phyloP scores from a whole-genome alignment of 2,113 vertebrate species.

The Oryzias curvinotus region DNA sequence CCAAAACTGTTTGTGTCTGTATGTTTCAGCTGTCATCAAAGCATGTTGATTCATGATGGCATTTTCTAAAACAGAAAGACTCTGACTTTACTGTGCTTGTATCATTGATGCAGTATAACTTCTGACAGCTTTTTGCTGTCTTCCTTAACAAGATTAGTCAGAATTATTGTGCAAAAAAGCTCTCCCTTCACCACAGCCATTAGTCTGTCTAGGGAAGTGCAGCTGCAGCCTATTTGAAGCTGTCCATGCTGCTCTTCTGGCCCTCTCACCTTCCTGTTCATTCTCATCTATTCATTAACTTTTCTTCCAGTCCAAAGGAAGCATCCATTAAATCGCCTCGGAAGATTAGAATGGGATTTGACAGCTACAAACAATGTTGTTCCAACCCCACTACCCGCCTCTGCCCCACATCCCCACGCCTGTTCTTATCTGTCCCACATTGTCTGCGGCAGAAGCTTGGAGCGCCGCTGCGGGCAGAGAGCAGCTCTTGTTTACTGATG shows the following conservation, averaged over 20 bases:
- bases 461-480: conserved; percentile 46
- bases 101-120: conserved; percentile 59
- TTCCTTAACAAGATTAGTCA: conserved; percentile 50
- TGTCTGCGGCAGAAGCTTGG: conserved; percentile 48
- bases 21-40: conserved; percentile 3
- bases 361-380: conserved; percentile 67
- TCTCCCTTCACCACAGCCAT: conserved; percentile 34
- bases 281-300: conserved; percentile 51
- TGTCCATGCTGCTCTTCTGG: conserved; percentile 25
- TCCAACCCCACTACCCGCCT: conserved; percentile 29
- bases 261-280: conserved; percentile 61
- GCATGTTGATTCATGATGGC: conserved; percentile 51
- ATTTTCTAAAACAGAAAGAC: conserved; percentile 48
- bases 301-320: conserved; percentile 43
- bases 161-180: conserved; percentile 58
- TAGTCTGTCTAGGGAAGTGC: conserved; percentile 28
- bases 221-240: conserved; percentile 23
- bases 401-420: conserved; percentile 30
- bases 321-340: conserved; percentile 60
- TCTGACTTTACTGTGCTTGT: conserved; percentile 44
- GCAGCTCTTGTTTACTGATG: conserved; percentile 65
- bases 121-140: conserved; percentile 66
- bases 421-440: conserved; percentile 58
- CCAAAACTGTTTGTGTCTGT: conserved; percentile 22
- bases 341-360: conserved; percentile 49